Base-by-base conservation (phyloP, 2,888 invertebrate species). In the Ornithoptera alexandrae region DNA sequence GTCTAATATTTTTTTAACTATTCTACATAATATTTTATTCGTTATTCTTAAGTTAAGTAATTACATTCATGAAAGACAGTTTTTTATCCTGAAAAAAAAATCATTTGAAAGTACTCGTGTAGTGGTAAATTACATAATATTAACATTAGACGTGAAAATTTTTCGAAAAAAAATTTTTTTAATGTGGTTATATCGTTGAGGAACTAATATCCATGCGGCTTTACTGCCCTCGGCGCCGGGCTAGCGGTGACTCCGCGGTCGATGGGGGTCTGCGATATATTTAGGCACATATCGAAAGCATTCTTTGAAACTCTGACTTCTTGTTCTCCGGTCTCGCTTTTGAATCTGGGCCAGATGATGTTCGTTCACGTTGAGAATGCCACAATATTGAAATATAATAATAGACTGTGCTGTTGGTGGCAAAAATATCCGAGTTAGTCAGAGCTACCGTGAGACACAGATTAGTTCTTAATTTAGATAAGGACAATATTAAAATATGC, bases 291-390 rank as follows among this genome's bases (percentile, higher is more conserved):
- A 87, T 84, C 90, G 85, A 89, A 90, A 90, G 86, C 89, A 89
- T 91, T 90, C 89, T 88, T 84, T 84, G 83, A 88, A 89, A 90
- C 86, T 85, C 86, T 84, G 85, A 89, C 88, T 87, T 89, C 87
- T 86, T 86, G 88, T 86, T 88, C 88, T 86, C 87, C 84, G 87
- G 84, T 88, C 90, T 86, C 88, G 87, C 88, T 88, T 89, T 92
- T 92, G 92, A 92, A 92, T 87, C 90, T 92, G 92, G 92, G 92
- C 92, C 92, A 92, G 92, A 90, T 85, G 89, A 88, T 88, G 87
- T 82, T 84, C 87, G 88, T 86, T 85, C 88, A 82, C 86, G 86
- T 84, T 86, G 84, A 89, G 89, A 92, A 67, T 92, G 89, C 90
- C 87, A 90, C 90, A 92, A 91, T 90, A 91, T 91, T 89, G 80